These are phyloP conservation scores for Rapana venosa DNA, from an alignment of 2,888 invertebrate species.

Conservation along the genomic window DNA sequence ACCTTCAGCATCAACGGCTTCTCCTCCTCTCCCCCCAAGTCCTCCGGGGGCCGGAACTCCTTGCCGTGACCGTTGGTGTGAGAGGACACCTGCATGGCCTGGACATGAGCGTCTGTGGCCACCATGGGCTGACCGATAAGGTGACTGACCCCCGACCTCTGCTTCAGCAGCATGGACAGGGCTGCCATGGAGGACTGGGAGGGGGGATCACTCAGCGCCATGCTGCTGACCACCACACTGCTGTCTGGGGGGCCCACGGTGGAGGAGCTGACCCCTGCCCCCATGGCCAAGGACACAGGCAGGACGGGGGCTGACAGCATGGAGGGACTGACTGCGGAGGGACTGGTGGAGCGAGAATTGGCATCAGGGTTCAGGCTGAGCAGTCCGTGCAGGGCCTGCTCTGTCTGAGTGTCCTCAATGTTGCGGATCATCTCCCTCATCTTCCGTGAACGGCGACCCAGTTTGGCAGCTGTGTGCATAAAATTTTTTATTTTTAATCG, in stretches of 20 bases:
- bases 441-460: conserved; percentile 76
- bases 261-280: conserved; percentile 12
- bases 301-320: conserved; percentile 6
- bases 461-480: conserved; percentile 73
- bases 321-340: conserved; percentile 61
- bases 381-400: conserved; percentile 77
- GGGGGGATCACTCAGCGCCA: conserved; percentile 47
- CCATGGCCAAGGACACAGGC: background rate
- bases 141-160: conserved; percentile 57
- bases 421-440: conserved; percentile 77
- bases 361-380: conserved; percentile 72
- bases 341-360: conserved; percentile 43
- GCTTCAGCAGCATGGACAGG: conserved; percentile 67
- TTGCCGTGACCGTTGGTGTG: conserved; percentile 33
- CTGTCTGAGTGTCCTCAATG: conserved; percentile 77
- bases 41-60: background rate
- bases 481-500: too few species aligned
- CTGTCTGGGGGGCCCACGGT: background rate
- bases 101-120: conserved; percentile 56
- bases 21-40: conserved; percentile 43
- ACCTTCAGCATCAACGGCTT: conserved; percentile 55
- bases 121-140: conserved; percentile 61
- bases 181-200: conserved; percentile 70
- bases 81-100: conserved; percentile 21
- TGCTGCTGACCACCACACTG: background rate